Conservation (phyloP, 1,140 invertebrate genomes). For the Neotoxoptera formosana region DNA sequence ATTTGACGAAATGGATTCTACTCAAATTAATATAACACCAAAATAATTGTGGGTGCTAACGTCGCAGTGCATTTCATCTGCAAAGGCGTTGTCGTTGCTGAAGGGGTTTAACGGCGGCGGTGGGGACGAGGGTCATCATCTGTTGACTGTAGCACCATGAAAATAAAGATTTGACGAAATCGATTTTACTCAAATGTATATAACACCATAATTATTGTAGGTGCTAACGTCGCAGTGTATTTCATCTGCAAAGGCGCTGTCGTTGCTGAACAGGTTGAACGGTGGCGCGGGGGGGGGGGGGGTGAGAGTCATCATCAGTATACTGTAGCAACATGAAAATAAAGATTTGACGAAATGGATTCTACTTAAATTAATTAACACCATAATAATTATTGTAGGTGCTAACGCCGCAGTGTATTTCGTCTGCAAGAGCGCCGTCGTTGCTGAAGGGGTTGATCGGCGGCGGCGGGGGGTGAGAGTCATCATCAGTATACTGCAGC, state of each 20-base stretch:
- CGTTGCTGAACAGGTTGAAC: background rate
- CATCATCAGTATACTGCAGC: background rate
- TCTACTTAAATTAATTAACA: background rate
- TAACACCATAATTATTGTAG: background rate
- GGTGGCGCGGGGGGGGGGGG: too few species aligned
- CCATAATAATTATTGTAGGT: background rate
- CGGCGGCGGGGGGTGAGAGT: background rate
- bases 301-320: background rate
- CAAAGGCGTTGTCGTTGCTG: background rate
- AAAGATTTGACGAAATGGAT: background rate
- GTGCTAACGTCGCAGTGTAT: background rate
- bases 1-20: background rate
- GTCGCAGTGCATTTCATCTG: background rate
- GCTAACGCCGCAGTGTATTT: background rate
- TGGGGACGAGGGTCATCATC: background rate
- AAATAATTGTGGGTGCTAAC: background rate
- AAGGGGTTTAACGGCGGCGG: background rate
- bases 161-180: background rate
- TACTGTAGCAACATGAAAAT: background rate
- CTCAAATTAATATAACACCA: background rate
- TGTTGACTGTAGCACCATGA: too few species aligned
- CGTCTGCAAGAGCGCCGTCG: background rate
- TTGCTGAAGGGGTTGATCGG: background rate
- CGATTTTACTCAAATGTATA: too few species aligned
- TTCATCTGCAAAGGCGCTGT: background rate